These are phyloP conservation scores for Myotis brandtii DNA, from an alignment of 2,113 vertebrate genomes.

Conservation along the genomic window DNA sequence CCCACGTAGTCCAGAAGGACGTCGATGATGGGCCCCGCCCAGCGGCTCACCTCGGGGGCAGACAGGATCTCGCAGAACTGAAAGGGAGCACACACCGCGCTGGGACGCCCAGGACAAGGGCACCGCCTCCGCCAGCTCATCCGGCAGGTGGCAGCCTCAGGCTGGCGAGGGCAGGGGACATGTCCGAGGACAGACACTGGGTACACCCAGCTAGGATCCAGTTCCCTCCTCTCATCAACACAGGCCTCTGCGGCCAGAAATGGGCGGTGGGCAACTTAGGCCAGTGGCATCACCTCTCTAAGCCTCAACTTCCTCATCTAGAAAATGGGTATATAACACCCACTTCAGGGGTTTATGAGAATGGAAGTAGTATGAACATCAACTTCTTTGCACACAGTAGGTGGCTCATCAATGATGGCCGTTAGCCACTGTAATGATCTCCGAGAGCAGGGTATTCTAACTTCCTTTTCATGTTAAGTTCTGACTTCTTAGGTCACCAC, in stretches of 20 bases:
- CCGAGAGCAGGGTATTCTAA: not conserved
- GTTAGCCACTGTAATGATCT: not conserved
- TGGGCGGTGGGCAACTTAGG: not conserved
- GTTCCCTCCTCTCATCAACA: not conserved
- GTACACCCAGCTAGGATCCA: not conserved
- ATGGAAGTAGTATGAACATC: not conserved
- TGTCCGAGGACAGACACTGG: fast-evolving
- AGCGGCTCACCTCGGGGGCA: conserved; percentile 88
- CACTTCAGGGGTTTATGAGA: not conserved
- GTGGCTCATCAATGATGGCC: not conserved
- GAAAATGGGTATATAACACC: not conserved
- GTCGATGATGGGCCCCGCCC: conserved; percentile 94
- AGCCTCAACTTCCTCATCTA: not conserved
- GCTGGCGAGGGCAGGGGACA: not conserved
- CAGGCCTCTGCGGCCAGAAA: no score
- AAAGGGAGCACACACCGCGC: conserved; percentile 35
- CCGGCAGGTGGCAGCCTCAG: not conserved
- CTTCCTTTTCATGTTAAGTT: not conserved
- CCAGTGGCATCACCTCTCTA: not conserved
- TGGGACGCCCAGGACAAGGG: not conserved
- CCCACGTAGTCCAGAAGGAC: conserved; percentile 95
- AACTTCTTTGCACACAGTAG: not conserved
- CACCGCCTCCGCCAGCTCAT: fast-evolving
- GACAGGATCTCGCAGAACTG: conserved; percentile 98
- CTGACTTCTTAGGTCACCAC: not conserved